phyloP scores from a whole-genome alignment of 2,888 invertebrate species.

The Drosophila colorata region DNA sequence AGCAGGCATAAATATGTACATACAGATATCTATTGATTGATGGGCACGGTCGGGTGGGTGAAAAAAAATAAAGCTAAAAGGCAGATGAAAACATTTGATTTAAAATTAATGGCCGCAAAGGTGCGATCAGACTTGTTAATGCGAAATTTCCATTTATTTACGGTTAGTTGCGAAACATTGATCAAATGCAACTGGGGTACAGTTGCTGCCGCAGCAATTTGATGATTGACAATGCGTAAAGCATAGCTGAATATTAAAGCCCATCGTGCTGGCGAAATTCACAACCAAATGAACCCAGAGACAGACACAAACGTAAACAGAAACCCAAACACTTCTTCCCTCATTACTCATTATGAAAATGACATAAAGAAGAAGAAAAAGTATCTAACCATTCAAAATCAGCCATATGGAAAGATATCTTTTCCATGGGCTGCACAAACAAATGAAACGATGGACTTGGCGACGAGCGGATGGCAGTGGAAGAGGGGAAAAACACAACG shows the following conservation, averaged over 20 bases:
- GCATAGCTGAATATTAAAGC: conserved; percentile 40
- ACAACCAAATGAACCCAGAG: neutral
- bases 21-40: conserved; percentile 47
- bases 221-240: neutral
- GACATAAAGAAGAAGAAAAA: conserved; percentile 52
- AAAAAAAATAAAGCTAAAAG: conserved; percentile 3
- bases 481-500: conserved; percentile 29
- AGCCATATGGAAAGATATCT: conserved; percentile 78
- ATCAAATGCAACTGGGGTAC: conserved; percentile 19
- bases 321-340: conserved; percentile 21
- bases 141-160: neutral
- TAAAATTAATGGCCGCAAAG: conserved; percentile 27
- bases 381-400: conserved; percentile 71
- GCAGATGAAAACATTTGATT: conserved; percentile 8
- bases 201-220: conserved; percentile 18
- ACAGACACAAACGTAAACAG: neutral
- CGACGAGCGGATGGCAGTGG: conserved; percentile 16
- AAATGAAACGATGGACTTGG: conserved; percentile 33
- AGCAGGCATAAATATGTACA: neutral
- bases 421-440: conserved; percentile 58
- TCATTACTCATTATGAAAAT: conserved; percentile 71
- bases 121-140: neutral
- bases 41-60: conserved; percentile 20
- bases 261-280: conserved; percentile 19
- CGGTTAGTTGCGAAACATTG: neutral